Conservation (phyloP, 2,888 invertebrate genomes). For the Eutolmus rufibarbis region DNA sequence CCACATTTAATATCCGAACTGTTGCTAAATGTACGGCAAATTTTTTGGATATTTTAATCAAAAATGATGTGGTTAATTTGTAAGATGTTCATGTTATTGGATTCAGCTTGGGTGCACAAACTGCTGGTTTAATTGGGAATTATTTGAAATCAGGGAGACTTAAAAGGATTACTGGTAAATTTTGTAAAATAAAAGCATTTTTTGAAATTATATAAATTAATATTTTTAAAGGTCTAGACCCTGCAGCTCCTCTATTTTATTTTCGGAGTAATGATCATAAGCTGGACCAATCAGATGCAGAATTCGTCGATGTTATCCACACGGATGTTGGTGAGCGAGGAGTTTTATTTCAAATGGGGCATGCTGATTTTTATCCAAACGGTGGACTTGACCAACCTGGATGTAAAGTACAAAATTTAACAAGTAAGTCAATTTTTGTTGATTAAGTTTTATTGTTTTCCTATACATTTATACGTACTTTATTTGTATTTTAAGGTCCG, state of each 20-base stretch:
- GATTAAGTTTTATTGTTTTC: too few relatives aligned
- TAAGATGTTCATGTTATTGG: conserved; percentile 68
- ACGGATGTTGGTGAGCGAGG: conserved; percentile 69
- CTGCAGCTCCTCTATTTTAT: conserved; percentile 71
- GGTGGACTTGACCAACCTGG: conserved; percentile 69
- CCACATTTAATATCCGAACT: conserved; percentile 67
- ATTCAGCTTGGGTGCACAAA: conserved; percentile 72
- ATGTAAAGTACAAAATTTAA: conserved; percentile 59
- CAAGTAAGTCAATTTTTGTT: conserved; percentile 41
- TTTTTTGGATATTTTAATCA: conserved; percentile 66
- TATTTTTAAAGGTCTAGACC: conserved; percentile 67
- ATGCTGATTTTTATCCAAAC: conserved; percentile 69
- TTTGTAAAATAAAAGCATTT: neutral
- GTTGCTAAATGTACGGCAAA: conserved; percentile 70
- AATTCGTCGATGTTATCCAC: conserved; percentile 71
- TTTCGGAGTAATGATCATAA: conserved; percentile 62
- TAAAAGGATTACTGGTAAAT: conserved; percentile 66
- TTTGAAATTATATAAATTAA: neutral
- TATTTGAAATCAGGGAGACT: conserved; percentile 63
- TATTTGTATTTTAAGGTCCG: conserved; percentile 59
- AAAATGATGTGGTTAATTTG: conserved; percentile 60
- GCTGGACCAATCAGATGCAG: conserved; percentile 67
- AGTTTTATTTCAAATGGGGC: conserved; percentile 65
- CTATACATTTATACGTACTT: neutral
- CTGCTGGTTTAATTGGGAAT: conserved; percentile 66